Base-by-base conservation (phyloP, 1,140 invertebrate genomes). In the Notospermus geniculatus region DNA sequence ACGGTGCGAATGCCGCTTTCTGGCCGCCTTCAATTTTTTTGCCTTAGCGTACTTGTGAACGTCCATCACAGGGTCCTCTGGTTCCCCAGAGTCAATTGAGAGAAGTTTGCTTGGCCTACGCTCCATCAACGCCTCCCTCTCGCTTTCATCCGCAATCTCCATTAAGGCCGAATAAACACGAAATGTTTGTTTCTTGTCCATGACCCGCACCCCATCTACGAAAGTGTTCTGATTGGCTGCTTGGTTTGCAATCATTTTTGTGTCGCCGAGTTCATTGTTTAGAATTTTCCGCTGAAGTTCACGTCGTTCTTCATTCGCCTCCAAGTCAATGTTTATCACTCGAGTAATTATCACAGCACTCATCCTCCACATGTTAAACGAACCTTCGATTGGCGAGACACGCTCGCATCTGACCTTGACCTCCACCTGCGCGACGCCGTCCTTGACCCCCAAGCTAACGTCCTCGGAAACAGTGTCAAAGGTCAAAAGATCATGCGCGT, bases 391-490 rank as follows among this genome's bases (percentile, higher is more conserved):
- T 4, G 78, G 78, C 2, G 75, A 70, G 41, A 78, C 70, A 29
- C 76, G 64, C 53, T 79, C 78, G 39, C 75, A 77, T 28, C 73
- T 74, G 2, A 74, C 78, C 56, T 71, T 79, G 39, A 80, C 69
- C 4, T 72, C 70, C 17, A 80, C 72, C 55, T 63, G 69, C 2
- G 76, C 78, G 54, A 75, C 74, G 9, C 78, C 78, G 25, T 72
- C 66, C 54, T 70, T 72, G 29, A 80, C 46, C 17, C 69, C 65
- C 9, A 80, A 64, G 56, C 78, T 76, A 11, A 80, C 74, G 53
- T 78, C 75, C 59, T 80, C 78, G 29, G 71, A 70, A 46, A 80
- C 73, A 9, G 74, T 71, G 62, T 80, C 78, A 62, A 79, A 78
- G n/a, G 72, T 76, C 22, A 54, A 59, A 4, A 59, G 53, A 27